Conservation (phyloP, 2,113 vertebrate genomes). For the Chlamydotis undulata region DNA sequence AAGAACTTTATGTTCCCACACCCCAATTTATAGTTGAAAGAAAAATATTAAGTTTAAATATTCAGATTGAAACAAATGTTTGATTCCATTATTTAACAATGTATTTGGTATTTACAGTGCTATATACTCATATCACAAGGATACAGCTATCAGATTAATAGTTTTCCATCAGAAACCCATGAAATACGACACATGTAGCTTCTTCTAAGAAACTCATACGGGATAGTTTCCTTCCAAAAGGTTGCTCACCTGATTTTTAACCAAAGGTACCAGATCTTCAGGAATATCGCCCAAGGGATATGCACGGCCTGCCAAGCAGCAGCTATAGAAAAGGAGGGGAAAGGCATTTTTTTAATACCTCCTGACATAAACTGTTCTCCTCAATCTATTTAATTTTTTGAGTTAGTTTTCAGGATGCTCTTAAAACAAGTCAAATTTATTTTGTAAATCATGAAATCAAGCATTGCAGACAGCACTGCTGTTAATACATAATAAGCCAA, state of each 20-base stretch:
- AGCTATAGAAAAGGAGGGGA: conserved; percentile 70
- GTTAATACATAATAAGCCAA: not conserved
- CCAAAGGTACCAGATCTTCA: conserved; percentile 92
- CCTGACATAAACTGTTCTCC: not conserved
- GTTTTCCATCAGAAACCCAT: not conserved
- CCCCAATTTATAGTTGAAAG: not conserved
- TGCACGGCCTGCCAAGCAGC: conserved; percentile 91
- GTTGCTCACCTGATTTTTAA: conserved; percentile 92
- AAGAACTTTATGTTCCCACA: not conserved
- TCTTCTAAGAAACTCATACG: not conserved
- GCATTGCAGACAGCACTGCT: not conserved
- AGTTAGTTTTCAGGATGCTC: not conserved
- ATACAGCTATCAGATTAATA: not conserved
- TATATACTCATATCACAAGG: not conserved
- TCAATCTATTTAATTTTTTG: not conserved
- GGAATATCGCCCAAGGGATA: conserved; percentile 95
- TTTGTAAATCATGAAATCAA: not conserved
- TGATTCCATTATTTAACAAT: not conserved
- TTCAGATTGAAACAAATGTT: not conserved
- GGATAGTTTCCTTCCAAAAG: not conserved
- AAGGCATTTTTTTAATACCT: not conserved
- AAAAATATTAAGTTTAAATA: not conserved
- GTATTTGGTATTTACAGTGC: not conserved
- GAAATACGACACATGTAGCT: not conserved
- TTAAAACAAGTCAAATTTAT: not conserved